Base-by-base conservation (phyloP, 2,797 vertebrate species). In the Hippocampus kuda region DNA sequence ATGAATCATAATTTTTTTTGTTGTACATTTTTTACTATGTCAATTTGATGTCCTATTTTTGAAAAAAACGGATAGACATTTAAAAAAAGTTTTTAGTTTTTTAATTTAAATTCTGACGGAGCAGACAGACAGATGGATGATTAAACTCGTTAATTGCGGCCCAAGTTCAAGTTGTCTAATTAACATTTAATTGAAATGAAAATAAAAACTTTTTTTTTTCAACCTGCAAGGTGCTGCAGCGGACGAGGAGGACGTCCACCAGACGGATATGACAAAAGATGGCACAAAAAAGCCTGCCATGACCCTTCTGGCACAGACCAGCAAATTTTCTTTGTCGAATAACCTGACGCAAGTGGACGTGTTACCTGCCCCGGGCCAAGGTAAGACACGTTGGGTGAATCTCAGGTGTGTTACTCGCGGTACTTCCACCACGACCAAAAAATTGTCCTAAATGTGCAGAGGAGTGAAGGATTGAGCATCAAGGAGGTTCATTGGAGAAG, bases 301-400 rank as follows among this genome's bases (percentile, higher is more conserved):
- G 24, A 6, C 6, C 24, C n/a, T 9, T 15, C 6, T 7, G 1
- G 24, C 44, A 30, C 76, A 75, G 51, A 27, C 64, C 38, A 60
- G 4, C 15, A 79, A 86, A 70, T 46, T 2, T 26, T 38, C 59
- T 30, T 1, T 72, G 53, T 67, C 61, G n/a, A 80, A 75, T 12
- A 81, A 84, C 61, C 51, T 77, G 68, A 81, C 78, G 6, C 83
- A 79, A 0, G 2, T 78, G 24, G 82, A 83, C 46, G 68, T 79
- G 66, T 82, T 87, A 70, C 80, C 88, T 20, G 62, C 18, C 46
- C 78, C 77, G 13, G 77, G 80, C 34, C 82, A 79, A 3, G 88
- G 89, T 89, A 73, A 67, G 70, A 20, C 54, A 22, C 12, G 22
- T 16, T 9, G 59, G 2, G 12, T 38, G 59, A 7, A 18, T 34